phyloP scores from a whole-genome alignment of 2,113 vertebrate genomes.

The Trogon surrucura region DNA sequence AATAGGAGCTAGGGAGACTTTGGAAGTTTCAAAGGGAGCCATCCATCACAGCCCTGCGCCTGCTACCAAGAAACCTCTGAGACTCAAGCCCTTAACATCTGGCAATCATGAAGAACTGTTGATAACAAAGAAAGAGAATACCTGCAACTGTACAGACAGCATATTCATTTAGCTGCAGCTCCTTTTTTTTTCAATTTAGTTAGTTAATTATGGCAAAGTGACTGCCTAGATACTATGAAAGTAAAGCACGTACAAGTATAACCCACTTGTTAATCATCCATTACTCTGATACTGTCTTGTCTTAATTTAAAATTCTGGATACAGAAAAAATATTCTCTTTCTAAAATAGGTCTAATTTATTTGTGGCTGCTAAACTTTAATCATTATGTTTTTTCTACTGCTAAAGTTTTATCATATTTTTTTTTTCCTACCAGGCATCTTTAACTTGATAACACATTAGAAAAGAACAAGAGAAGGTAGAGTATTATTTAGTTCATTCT shows the following conservation, averaged over 20 bases:
- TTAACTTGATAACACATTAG: neutral
- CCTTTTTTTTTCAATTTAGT: neutral
- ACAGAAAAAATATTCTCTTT: neutral
- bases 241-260: neutral
- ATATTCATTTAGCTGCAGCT: neutral
- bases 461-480: neutral
- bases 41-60: too few relatives aligned
- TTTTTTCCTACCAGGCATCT: neutral
- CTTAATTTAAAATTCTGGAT: neutral
- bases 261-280: neutral
- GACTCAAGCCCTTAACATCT: too few relatives aligned
- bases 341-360: neutral
- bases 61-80: too few relatives aligned
- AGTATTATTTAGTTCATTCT: neutral
- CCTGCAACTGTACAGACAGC: neutral
- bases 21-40: too few relatives aligned
- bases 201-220: neutral
- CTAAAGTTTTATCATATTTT: neutral
- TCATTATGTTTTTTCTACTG: neutral
- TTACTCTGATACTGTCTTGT: neutral
- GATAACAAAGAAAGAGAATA: neutral
- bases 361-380: neutral
- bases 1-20: too few relatives aligned
- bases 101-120: neutral
- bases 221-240: neutral